These are phyloP conservation scores for Crocuta crocuta DNA, from an alignment of 2,113 vertebrate species.

Conservation along the genomic window DNA sequence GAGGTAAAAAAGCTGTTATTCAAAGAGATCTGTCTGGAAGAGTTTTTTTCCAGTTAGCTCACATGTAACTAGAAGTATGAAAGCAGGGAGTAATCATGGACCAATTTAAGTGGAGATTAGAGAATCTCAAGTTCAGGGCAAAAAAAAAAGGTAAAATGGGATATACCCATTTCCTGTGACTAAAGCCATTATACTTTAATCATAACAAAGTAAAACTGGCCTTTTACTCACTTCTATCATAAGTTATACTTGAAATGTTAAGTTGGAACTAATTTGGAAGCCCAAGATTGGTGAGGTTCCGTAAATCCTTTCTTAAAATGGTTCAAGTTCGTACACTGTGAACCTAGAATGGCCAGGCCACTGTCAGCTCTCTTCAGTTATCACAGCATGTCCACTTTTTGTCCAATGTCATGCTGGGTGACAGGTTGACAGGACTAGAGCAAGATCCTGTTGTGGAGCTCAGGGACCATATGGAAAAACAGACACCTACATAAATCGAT, in stretches of 20 bases:
- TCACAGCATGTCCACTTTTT: background rate
- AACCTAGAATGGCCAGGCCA: background rate
- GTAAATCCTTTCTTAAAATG: background rate
- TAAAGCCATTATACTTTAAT: background rate
- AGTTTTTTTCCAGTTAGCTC: background rate
- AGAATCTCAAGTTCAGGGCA: background rate
- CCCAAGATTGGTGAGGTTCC: background rate
- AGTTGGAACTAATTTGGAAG: background rate
- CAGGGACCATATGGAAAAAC: background rate
- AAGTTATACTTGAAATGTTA: background rate
- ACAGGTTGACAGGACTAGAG: background rate
- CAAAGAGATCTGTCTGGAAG: background rate
- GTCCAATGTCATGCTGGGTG: background rate
- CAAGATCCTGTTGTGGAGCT: background rate
- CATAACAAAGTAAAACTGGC: background rate
- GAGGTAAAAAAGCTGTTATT: background rate
- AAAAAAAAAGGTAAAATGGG: background rate
- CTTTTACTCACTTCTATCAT: conserved; percentile 14
- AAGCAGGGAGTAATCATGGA: background rate
- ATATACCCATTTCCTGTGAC: background rate
- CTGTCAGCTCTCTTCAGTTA: background rate
- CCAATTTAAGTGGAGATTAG: background rate
- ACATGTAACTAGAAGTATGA: background rate
- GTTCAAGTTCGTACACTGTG: background rate
- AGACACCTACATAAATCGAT: background rate